Percentiles rank a stretch among this genome's conserved stretches.
Evolutionary conservation across 2,888 invertebrate species (phyloP).

Genomic region (Drosophila fulvimacula): DNA sequence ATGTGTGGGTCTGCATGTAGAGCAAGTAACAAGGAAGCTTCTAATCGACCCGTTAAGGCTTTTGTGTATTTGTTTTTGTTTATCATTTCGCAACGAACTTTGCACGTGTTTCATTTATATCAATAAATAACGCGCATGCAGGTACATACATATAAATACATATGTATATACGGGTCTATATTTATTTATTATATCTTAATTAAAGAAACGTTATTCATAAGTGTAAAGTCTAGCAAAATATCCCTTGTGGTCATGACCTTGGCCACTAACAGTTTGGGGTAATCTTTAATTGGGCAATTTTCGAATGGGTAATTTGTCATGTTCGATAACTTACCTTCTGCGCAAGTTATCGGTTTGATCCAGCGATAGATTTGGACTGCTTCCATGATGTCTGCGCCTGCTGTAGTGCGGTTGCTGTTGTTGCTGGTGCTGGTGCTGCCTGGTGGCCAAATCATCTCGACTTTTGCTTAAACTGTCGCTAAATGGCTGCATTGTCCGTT

Average conservation of each 20-base stretch:
- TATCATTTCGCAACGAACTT: constrained; percentile 56
- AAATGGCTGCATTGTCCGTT: constrained; percentile 83
- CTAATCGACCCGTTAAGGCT: constrained; percentile 6
- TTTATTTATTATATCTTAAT: background rate
- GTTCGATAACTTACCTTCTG: constrained; percentile 75
- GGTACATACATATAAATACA: too few relatives aligned
- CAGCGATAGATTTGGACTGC: constrained; percentile 80
- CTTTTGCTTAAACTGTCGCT: constrained; percentile 83
- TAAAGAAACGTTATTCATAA: background rate
- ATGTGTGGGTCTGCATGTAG: constrained; percentile 6
- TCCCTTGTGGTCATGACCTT: constrained; percentile 35
- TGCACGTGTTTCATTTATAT: constrained; percentile 57
- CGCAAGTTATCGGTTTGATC: constrained; percentile 83
- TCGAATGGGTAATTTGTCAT: background rate
- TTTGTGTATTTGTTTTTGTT: constrained; percentile 10
- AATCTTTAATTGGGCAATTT: background rate
- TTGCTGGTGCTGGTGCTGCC: constrained; percentile 65
- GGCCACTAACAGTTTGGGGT: constrained; percentile 14
- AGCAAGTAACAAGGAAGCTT: constrained; percentile 61
- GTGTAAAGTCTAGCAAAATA: background rate
- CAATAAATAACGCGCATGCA: background rate
- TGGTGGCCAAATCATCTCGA: constrained; percentile 83
- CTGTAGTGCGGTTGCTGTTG: constrained; percentile 64
- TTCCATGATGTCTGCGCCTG: constrained; percentile 75
- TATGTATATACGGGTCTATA: background rate